Evolutionary conservation across 2,888 invertebrate species (phyloP).

Genomic region (Xylota sylvarum): DNA sequence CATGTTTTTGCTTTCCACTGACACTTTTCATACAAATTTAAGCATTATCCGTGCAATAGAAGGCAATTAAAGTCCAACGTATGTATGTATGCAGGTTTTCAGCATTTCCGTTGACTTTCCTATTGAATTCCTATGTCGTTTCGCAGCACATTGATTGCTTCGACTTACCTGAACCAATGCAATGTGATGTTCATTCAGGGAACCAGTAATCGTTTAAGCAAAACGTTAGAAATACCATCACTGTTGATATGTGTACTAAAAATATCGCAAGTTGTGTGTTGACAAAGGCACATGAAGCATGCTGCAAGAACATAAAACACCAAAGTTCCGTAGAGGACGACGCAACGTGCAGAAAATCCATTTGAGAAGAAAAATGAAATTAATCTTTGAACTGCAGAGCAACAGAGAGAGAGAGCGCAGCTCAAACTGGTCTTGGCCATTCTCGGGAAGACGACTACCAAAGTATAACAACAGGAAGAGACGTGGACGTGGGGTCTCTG

Average conservation of each 20-base stretch:
- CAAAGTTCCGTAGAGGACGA: slow-evolving; percentile 40
- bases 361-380: slow-evolving; percentile 54
- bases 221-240: slow-evolving; percentile 33
- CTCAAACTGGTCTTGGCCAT: slow-evolving; percentile 59
- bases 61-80: too few relatives aligned
- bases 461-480: slow-evolving; percentile 71
- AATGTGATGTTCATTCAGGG: slow-evolving; percentile 12
- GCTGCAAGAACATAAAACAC: slow-evolving; percentile 57
- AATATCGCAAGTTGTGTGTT: slow-evolving; percentile 31
- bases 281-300: slow-evolving; percentile 53
- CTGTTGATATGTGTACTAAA: slow-evolving; percentile 45
- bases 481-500: slow-evolving; percentile 47
- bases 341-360: slow-evolving; percentile 45
- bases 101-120: not conserved
- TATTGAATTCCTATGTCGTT: not conserved
- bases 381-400: slow-evolving; percentile 63
- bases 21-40: too few relatives aligned
- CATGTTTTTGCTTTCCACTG: too few relatives aligned
- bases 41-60: too few relatives aligned
- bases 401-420: slow-evolving; percentile 63
- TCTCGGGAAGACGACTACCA: slow-evolving; percentile 53
- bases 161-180: not conserved
- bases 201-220: slow-evolving; percentile 27
- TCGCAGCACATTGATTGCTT: not conserved
- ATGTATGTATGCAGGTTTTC: too few relatives aligned